Evolutionary conservation across 2,797 vertebrate species (phyloP).

Genomic region (Perodicticus potto): DNA sequence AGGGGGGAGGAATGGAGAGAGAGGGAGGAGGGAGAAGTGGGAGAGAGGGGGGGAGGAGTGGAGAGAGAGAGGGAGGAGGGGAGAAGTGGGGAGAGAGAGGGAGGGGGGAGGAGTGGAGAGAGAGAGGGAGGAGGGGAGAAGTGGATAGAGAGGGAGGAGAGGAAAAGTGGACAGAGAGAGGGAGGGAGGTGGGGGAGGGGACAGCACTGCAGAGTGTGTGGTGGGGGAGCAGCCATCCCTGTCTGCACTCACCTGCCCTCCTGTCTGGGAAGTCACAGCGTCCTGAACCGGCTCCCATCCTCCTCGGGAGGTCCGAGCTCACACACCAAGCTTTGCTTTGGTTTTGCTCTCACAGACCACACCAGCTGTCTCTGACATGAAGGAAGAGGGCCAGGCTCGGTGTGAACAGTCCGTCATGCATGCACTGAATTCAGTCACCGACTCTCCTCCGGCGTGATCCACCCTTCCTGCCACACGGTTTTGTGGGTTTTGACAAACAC

Average conservation of each 20-base stretch:
- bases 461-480: neutral
- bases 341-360: neutral
- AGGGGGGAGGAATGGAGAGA: too few relatives aligned
- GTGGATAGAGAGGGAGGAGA: too few relatives aligned
- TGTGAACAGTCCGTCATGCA: neutral
- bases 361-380: neutral
- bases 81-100: too few relatives aligned
- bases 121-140: too few relatives aligned
- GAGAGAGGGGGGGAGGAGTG: too few relatives aligned
- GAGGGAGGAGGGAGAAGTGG: too few relatives aligned
- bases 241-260: neutral
- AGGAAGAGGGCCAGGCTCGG: neutral
- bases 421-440: neutral
- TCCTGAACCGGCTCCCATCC: neutral
- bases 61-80: too few relatives aligned
- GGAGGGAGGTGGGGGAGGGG: too few relatives aligned
- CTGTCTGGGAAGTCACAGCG: neutral
- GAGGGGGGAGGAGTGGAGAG: too few relatives aligned
- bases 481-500: neutral
- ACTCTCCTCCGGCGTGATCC: neutral
- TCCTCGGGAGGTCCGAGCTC: too few relatives aligned
- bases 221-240: neutral
- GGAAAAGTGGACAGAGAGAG: too few relatives aligned
- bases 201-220: neutral
- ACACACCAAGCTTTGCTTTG: neutral